Evolutionary conservation across 2,113 vertebrate genomes (phyloP).

Genomic region (Seriola rivoliana): DNA sequence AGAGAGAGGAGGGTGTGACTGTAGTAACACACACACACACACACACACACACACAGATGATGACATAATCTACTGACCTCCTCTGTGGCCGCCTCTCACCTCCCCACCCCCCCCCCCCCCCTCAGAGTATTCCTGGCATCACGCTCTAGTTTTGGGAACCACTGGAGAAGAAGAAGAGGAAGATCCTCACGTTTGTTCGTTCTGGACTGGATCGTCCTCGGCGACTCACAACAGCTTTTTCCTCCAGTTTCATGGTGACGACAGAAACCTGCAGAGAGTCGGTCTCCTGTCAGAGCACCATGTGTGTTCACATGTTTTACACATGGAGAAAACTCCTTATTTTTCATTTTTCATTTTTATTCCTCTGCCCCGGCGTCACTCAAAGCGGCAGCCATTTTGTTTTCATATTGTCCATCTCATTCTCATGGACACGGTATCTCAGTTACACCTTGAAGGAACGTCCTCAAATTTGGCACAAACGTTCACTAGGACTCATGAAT

Average conservation of each 20-base stretch:
- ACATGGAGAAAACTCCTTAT: too few relatives aligned
- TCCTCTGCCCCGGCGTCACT: too few relatives aligned
- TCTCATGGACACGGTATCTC: conserved; percentile 23
- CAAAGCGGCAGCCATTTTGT: too few relatives aligned
- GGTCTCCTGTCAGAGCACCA: too few relatives aligned
- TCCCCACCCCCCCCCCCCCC: conserved; percentile 10
- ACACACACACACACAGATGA: conserved; percentile 27
- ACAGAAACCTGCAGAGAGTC: conserved; percentile 10
- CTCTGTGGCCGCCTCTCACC: conserved; percentile 17
- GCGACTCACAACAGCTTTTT: too few relatives aligned
- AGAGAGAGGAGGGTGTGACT: conserved; percentile 69
- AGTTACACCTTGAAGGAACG: too few relatives aligned
- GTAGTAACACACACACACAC: conserved; percentile 43
- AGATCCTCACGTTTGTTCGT: conserved; percentile 54
- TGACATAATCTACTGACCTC: conserved; percentile 79
- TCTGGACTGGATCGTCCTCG: too few relatives aligned
- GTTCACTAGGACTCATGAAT: too few relatives aligned
- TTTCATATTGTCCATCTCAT: conserved; percentile 15
- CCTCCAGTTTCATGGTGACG: too few relatives aligned
- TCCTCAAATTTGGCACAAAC: too few relatives aligned
- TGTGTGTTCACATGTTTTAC: too few relatives aligned
- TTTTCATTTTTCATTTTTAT: too few relatives aligned
- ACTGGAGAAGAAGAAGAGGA: conserved; percentile 42
- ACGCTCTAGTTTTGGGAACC: conserved; percentile 57
- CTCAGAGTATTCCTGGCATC: conserved; percentile 64